These are phyloP conservation scores for Turnix velox DNA, from an alignment of 2,113 vertebrate genomes.

Conservation along the genomic window DNA sequence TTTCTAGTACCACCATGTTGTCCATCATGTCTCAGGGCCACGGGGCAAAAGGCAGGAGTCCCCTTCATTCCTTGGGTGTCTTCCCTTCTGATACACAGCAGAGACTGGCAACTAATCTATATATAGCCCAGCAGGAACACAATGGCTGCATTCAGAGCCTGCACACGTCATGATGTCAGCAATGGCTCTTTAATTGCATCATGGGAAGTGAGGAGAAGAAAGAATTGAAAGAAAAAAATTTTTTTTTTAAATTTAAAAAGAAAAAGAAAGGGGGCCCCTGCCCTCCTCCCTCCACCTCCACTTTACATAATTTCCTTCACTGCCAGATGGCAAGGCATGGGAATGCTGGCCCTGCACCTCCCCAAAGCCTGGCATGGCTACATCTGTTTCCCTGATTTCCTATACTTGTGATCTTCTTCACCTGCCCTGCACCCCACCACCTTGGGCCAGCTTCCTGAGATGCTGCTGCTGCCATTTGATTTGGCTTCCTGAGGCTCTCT, in stretches of 20 bases:
- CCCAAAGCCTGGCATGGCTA: conserved; percentile 14
- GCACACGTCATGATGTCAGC: conserved; percentile 55
- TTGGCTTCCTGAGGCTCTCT: conserved; percentile 39
- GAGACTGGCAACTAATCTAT: conserved; percentile 60
- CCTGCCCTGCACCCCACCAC: conserved; percentile 58
- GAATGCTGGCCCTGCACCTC: neutral
- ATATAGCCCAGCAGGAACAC: conserved; percentile 54
- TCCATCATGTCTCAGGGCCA: neutral
- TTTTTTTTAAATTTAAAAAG: too few species aligned
- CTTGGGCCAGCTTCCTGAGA: conserved; percentile 61
- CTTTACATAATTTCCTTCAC: conserved; percentile 59
- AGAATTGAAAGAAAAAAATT: conserved; percentile 4
- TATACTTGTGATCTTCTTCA: conserved; percentile 59
- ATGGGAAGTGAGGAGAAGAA: conserved; percentile 47
- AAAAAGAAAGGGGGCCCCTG: neutral
- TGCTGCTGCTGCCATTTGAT: conserved; percentile 42
- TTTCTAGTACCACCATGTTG: neutral
- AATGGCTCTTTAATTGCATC: conserved; percentile 55
- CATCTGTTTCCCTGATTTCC: conserved; percentile 71
- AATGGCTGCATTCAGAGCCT: conserved; percentile 60
- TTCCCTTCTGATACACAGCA: conserved; percentile 47
- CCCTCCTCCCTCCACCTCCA: too few species aligned
- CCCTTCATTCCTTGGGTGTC: conserved; percentile 52
- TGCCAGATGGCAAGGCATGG: conserved; percentile 6
- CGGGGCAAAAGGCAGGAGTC: neutral